Evolutionary conservation across 2,888 invertebrate genomes (phyloP), one percentile per base, ranked within the genome.

Genomic region (Julus scanicus): DNA sequence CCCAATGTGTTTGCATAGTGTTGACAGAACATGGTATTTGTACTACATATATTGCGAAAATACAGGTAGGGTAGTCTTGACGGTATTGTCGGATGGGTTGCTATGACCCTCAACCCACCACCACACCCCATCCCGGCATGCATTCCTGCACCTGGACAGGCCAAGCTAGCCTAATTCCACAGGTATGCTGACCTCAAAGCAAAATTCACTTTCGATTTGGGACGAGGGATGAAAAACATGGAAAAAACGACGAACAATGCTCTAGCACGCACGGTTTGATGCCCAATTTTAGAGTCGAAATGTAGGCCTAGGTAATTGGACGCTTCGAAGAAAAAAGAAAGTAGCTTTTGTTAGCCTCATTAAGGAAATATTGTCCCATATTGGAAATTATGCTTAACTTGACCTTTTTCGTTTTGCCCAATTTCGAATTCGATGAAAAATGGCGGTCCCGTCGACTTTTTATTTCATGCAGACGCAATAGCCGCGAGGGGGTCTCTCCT

Each of bases 191-290:
- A 63, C 63, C 63, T 63, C 63, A 63, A 63, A 63, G 63, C n/a
- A n/a, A 63, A 63, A 63, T 63, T 63, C 63, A 63, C 63, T 63
- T 63, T 63, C 63, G 63, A 63, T 63, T 63, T 63, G 63, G 63
- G 63, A 63, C 63, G 63, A 63, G 63, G 20, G 63, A 63, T 63
- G 63, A n/a, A 63, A 63, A 63, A 63, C 63, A 63, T n/a, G 63
- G 8, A 63, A 63, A 63, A 63, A 63, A 63, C 63, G 63, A n/a
- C 63, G n/a, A 63, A 63, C 63, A 63, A 63, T 63, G 63, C 20
- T 5, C 63, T 63, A 4, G 20, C 63, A 63, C 63, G 63, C 63
- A 63, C 63, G 63, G 63, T n/a, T 63, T 20, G 63, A 63, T 63
- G 63, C 63, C 63, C 63, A 63, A 63, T 63, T 63, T 63, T 63